phyloP scores from a whole-genome alignment of 2,888 invertebrate genomes.

The Sycophila texana region DNA sequence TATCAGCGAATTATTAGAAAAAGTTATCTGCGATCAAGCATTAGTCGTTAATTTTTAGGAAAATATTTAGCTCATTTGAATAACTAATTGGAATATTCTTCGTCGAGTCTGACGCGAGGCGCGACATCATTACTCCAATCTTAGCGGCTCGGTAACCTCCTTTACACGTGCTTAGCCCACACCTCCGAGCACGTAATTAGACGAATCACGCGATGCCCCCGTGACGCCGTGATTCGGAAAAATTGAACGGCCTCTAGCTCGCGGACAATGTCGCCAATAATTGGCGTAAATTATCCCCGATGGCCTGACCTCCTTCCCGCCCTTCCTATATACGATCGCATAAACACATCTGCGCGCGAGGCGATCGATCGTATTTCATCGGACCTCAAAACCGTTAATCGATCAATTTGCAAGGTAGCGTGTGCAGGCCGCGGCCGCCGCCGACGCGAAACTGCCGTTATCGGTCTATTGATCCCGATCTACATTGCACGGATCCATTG shows the following conservation, averaged over 20 bases:
- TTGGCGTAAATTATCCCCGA: slow-evolving; percentile 31
- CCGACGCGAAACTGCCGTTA: slow-evolving; percentile 50
- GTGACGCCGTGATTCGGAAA: background rate
- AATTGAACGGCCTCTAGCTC: background rate
- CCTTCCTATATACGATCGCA: background rate
- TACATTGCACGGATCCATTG: slow-evolving; percentile 22
- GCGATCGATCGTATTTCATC: slow-evolving; percentile 46
- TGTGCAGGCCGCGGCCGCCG: background rate
- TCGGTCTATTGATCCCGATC: slow-evolving; percentile 54
- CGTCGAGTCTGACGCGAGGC: no score
- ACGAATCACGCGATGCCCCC: background rate
- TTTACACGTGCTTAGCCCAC: no score
- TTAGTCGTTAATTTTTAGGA: no score
- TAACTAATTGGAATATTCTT: no score
- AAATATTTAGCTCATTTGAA: no score
- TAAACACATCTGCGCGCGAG: background rate
- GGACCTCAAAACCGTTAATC: slow-evolving; percentile 63
- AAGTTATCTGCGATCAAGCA: no score
- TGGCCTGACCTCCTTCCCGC: slow-evolving; percentile 21
- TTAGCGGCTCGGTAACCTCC: no score
- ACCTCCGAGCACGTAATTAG: slow-evolving; percentile 18
- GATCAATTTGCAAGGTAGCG: slow-evolving; percentile 62
- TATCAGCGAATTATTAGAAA: no score
- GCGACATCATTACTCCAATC: no score
- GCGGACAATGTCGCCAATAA: slow-evolving; percentile 36